phyloP scores from a whole-genome alignment of 1,140 invertebrate species.

The Neelides sp. region DNA sequence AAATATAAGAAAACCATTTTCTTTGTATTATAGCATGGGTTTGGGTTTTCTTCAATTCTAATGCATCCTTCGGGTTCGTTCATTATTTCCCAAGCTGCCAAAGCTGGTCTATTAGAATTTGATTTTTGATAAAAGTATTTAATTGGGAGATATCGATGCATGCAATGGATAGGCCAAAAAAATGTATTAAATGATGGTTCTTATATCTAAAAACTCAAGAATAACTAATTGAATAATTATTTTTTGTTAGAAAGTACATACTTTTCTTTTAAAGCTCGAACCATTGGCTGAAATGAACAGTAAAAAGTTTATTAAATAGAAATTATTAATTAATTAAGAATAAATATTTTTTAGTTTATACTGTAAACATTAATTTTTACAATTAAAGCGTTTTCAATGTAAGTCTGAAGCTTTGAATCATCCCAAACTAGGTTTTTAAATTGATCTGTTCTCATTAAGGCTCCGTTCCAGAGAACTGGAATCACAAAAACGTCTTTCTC shows the following conservation, averaged over 20 bases:
- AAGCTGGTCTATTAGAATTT: conserved; percentile 35
- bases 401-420: conserved; percentile 36
- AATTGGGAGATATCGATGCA: too few relatives aligned
- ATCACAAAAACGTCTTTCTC: conserved; percentile 36
- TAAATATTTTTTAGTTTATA: conserved; percentile 3
- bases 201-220: too few relatives aligned
- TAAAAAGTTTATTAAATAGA: conserved; percentile 2
- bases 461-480: conserved; percentile 38
- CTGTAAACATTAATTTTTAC: conserved; percentile 18
- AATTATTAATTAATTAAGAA: conserved; percentile 4
- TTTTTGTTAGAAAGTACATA: too few relatives aligned
- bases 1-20: conserved; percentile 26
- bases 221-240: too few relatives aligned
- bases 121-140: too few relatives aligned
- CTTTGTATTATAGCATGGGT: conserved; percentile 36
- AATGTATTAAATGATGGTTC: too few relatives aligned
- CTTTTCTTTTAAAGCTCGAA: conserved; percentile 33
- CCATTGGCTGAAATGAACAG: conserved; percentile 30
- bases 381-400: conserved; percentile 37
- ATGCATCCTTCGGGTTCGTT: conserved; percentile 39
- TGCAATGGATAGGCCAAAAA: too few relatives aligned
- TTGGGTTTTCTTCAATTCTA: conserved; percentile 27
- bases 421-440: conserved; percentile 35
- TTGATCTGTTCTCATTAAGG: conserved; percentile 34
- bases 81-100: conserved; percentile 38